These are phyloP conservation scores for Drosophila pectinifera DNA, from an alignment of 1,140 invertebrate genomes.

Conservation along the genomic window DNA sequence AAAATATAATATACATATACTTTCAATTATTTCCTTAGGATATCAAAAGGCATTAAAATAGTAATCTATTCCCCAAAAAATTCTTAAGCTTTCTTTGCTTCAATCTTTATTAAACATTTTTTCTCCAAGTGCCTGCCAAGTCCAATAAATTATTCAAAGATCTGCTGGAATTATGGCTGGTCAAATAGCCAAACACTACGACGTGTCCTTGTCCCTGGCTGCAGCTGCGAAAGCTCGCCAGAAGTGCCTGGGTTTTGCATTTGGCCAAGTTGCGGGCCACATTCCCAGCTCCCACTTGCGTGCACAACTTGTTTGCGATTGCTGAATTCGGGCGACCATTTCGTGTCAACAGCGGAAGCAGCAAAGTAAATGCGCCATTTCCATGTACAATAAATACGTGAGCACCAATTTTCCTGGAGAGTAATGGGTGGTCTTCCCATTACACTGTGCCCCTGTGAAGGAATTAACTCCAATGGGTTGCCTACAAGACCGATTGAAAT, in stretches of 20 bases:
- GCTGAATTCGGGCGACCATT: constrained; percentile 43
- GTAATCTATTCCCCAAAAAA: too few relatives aligned
- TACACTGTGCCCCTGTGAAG: constrained; percentile 1
- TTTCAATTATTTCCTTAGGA: not conserved
- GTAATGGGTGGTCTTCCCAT: constrained; percentile 5
- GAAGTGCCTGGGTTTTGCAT: constrained; percentile 36
- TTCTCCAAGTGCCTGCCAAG: not conserved
- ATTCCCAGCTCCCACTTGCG: constrained; percentile 44
- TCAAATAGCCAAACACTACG: constrained; percentile 8
- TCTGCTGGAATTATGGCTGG: constrained; percentile 15
- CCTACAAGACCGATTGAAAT: constrained; percentile 25
- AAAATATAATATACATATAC: too few relatives aligned
- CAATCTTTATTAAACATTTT: too few relatives aligned
- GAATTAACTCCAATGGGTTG: constrained; percentile 28
- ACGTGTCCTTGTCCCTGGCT: constrained; percentile 45
- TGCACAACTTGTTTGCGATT: constrained; percentile 40
- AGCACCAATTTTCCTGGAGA: constrained; percentile 43
- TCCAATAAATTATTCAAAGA: constrained; percentile 34
- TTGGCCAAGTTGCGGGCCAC: constrained; percentile 24
- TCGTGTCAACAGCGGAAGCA: constrained; percentile 78
- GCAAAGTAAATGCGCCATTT: constrained; percentile 71
- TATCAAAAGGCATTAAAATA: too few relatives aligned
- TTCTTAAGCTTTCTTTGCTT: not conserved
- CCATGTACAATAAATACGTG: constrained; percentile 65
- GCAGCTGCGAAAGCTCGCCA: constrained; percentile 53